Conservation (phyloP, 2,797 vertebrate genomes). For the Bradypodion ventrale region DNA sequence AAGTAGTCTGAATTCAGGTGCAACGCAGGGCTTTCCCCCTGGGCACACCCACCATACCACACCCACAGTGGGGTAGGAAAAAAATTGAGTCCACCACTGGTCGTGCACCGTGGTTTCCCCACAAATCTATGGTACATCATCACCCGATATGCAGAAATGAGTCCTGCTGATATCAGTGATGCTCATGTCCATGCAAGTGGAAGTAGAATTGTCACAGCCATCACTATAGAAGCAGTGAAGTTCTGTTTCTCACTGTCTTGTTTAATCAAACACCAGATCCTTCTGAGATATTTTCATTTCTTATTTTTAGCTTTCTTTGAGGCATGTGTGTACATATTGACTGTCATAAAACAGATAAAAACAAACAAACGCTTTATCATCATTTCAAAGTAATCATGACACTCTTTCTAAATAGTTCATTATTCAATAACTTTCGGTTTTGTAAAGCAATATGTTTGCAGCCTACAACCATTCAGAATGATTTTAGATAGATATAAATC, state of each 20-base stretch:
- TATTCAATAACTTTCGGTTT: constrained; percentile 25
- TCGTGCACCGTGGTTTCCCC: background rate
- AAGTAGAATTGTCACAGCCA: background rate
- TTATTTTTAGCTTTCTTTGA: background rate
- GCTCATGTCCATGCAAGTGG: no score
- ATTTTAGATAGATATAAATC: constrained; percentile 41
- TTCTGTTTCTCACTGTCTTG: background rate
- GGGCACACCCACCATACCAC: no score
- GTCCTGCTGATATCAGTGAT: no score
- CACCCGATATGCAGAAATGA: no score
- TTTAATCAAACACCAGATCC: background rate
- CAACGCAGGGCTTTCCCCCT: no score
- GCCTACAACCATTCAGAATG: background rate
- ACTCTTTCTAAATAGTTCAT: background rate
- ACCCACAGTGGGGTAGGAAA: no score
- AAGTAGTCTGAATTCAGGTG: no score
- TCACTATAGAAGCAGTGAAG: background rate
- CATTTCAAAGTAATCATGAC: background rate
- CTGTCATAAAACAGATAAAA: background rate
- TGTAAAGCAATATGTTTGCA: background rate
- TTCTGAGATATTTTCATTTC: background rate
- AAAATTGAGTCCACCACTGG: no score
- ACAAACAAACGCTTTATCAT: background rate
- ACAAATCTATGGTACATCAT: background rate
- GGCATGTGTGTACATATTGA: no score